These are phyloP conservation scores for Diarsia dahlii DNA, from an alignment of 2,888 invertebrate species.

Conservation along the genomic window DNA sequence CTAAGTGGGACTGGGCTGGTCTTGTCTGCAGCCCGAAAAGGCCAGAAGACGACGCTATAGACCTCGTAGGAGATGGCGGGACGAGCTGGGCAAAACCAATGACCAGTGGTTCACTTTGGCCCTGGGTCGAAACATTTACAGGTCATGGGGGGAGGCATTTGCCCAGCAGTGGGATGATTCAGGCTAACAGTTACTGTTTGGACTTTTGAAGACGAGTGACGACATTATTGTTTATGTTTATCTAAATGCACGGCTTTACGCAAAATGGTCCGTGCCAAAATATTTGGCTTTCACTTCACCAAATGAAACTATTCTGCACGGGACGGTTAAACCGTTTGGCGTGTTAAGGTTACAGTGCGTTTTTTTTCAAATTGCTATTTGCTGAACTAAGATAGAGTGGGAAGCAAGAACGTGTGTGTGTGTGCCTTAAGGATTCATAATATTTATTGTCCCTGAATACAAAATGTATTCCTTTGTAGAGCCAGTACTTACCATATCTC, in stretches of 20 bases:
- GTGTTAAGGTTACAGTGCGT: background rate
- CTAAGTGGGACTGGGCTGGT: too few relatives aligned
- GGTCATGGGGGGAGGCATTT: too few relatives aligned
- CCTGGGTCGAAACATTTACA: too few relatives aligned
- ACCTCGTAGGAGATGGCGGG: too few relatives aligned
- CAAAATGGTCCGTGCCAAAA: background rate
- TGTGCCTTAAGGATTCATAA: background rate
- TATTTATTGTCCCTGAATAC: background rate
- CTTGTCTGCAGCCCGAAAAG: too few relatives aligned
- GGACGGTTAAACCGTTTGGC: background rate
- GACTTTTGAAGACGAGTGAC: background rate
- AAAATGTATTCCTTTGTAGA: background rate
- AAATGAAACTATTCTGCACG: background rate
- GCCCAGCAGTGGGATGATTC: too few relatives aligned
- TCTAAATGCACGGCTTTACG: background rate
- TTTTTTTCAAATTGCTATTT: background rate
- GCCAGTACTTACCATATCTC: conserved; percentile 93
- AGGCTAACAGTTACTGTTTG: too few relatives aligned
- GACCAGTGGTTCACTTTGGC: too few relatives aligned
- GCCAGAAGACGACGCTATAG: too few relatives aligned
- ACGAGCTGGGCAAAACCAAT: too few relatives aligned
- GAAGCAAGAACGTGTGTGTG: background rate
- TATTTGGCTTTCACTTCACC: background rate
- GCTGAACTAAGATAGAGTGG: background rate
- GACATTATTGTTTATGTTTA: background rate